Evolutionary conservation across 2,113 vertebrate species (phyloP), one percentile per base, ranked within the genome.

Genomic region (Nymphicus hollandicus): DNA sequence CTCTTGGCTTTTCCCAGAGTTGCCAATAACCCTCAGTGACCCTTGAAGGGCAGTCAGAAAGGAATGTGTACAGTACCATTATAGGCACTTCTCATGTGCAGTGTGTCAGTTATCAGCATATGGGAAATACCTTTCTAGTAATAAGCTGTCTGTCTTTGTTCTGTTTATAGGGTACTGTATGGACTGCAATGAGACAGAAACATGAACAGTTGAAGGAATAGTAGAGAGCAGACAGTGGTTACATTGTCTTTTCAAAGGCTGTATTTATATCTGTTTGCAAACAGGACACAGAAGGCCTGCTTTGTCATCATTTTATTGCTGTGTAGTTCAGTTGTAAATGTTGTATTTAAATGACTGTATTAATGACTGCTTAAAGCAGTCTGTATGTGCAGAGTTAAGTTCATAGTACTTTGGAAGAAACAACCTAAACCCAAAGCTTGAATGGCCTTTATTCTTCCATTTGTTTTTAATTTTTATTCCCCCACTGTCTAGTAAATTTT

Each of bases 151-250:
- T 74, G 35, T 70, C 49, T 81, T 78, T 13, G 20, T 86, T 79
- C 37, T 56, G 14, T 81, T 6, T 6, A 2, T 11, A 29, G 41
- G 11, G 31, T 33, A 17, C 10, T 22, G 16, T 74, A 68, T 64
- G 4, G 63, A 22, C 39, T 83, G 39, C 31, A 31, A 0, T 31
- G 35, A 46, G n/a, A 19, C 60, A 47, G n/a, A 72, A 70, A 15
- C 8, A 17, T 0, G 1, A 58, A 29, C n/a, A 47, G n/a, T 81
- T 88, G 39, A 33, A 77, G 37, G 25, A 44, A 0, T 29, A 31
- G 58, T 53, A 66, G 64, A 60, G 33, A 29, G 41, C 28, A 17
- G 10, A 31, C 28, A 41, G 37, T 58, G 28, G 14, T 71, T 91
- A 11, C 10, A 7, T 4, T 1, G 1, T 31, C 17, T 85, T 60